These are phyloP conservation scores for Pipistrellus kuhlii DNA, from an alignment of 2,797 vertebrate genomes.

Conservation along the genomic window DNA sequence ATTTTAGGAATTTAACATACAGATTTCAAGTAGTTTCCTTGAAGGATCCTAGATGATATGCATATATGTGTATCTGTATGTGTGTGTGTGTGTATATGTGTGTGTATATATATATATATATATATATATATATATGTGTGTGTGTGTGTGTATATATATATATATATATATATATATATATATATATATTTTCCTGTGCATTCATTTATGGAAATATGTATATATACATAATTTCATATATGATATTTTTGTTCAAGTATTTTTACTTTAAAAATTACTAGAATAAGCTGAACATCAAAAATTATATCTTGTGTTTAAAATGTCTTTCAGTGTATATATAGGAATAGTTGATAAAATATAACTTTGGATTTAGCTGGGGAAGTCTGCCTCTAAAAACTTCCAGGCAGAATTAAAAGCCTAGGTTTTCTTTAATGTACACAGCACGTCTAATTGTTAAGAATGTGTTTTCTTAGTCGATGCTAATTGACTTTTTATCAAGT, in stretches of 20 bases:
- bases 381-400: conserved; percentile 41
- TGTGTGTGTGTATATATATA: no score
- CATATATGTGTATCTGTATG: neutral
- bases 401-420: conserved; percentile 55
- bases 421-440: conserved; percentile 31
- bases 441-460: conserved; percentile 53
- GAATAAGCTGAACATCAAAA: neutral
- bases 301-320: neutral
- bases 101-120: neutral
- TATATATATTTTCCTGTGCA: neutral
- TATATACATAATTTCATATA: neutral
- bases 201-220: neutral
- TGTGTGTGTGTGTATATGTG: neutral
- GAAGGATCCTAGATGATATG: neutral
- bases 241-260: neutral
- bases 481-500: conserved; percentile 71
- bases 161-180: neutral
- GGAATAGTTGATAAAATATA: neutral
- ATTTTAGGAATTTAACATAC: neutral
- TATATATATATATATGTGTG: neutral
- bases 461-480: conserved; percentile 57
- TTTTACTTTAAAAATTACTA: neutral
- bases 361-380: neutral
- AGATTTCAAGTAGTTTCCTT: neutral
- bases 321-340: neutral